Evolutionary conservation across 2,888 invertebrate genomes (phyloP).

Genomic region (Electrophaes corylata): DNA sequence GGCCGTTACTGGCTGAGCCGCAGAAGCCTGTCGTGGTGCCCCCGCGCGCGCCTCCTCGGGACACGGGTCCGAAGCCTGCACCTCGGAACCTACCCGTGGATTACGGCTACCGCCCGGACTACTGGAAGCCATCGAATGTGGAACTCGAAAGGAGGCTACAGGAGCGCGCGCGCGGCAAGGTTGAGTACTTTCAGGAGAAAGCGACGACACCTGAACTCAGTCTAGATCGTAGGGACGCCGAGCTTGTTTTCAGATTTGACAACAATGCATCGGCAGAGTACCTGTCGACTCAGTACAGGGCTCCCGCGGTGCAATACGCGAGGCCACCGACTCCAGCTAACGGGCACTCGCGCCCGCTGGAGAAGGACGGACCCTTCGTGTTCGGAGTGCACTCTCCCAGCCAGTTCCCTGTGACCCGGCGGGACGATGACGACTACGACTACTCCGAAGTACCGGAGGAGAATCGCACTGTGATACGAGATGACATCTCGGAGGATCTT

Average conservation of each 20-base stretch:
- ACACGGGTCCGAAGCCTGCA: constrained; percentile 67
- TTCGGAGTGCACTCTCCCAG: constrained; percentile 85
- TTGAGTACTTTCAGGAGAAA: constrained; percentile 80
- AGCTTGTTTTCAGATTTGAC: constrained; percentile 79
- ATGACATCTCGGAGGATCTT: constrained; percentile 72
- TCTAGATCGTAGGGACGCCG: constrained; percentile 76
- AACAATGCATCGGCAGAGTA: constrained; percentile 76
- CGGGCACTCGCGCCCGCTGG: constrained; percentile 73
- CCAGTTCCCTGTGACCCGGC: constrained; percentile 72
- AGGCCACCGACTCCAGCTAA: constrained; percentile 75
- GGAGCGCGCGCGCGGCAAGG: constrained; percentile 76
- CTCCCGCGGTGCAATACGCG: constrained; percentile 73
- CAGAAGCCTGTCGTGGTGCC: constrained; percentile 76
- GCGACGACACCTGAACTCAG: constrained; percentile 74
- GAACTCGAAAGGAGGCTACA: constrained; percentile 76
- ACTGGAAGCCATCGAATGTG: constrained; percentile 80
- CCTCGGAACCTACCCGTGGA: constrained; percentile 62
- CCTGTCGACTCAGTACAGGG: constrained; percentile 72
- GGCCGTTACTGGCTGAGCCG: constrained; percentile 79
- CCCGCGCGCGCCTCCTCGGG: constrained; percentile 76
- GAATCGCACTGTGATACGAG: constrained; percentile 69
- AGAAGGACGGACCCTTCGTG: constrained; percentile 85
- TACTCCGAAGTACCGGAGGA: constrained; percentile 79
- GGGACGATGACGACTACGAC: constrained; percentile 77
- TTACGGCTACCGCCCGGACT: constrained; percentile 68